Conservation (phyloP, 2,797 vertebrate genomes). For the Macrochelys suwanniensis region DNA sequence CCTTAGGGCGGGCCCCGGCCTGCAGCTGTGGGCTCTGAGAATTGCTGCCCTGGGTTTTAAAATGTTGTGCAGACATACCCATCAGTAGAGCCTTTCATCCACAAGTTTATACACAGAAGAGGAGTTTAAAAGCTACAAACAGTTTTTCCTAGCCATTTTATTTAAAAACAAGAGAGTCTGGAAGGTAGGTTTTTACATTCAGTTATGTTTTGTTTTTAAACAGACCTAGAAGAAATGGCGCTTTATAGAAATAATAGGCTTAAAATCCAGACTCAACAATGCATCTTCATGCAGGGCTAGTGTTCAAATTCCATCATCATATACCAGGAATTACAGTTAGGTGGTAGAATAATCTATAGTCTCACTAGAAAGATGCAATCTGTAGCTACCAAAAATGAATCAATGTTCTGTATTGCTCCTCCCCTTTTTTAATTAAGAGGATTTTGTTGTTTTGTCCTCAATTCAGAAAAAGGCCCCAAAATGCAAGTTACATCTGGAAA, state of each 20-base stretch:
- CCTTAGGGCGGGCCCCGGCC: too few relatives aligned
- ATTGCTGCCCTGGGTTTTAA: too few relatives aligned
- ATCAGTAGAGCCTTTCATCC: not conserved
- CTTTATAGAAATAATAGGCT: not conserved
- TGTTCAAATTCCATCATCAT: conserved; percentile 2
- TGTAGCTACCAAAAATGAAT: not conserved
- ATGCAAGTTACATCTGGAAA: conserved; percentile 77
- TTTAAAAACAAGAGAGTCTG: not conserved
- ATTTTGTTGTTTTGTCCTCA: conserved; percentile 72
- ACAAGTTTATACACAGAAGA: not conserved
- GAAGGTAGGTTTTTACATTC: not conserved
- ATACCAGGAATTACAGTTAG: conserved; percentile 20
- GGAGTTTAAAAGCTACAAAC: not conserved
- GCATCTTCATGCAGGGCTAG: not conserved
- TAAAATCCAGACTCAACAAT: not conserved
- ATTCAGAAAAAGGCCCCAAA: conserved; percentile 67
- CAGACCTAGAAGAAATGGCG: not conserved
- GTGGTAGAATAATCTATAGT: not conserved
- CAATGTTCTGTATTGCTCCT: conserved; percentile 6
- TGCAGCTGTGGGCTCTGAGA: too few relatives aligned
- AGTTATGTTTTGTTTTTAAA: not conserved
- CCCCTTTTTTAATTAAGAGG: not conserved
- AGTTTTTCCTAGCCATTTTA: not conserved
- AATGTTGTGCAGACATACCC: not conserved
- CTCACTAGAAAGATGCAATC: conserved; percentile 21